These are phyloP conservation scores for Eupithecia subumbrata DNA, from an alignment of 2,888 invertebrate genomes.

Conservation along the genomic window DNA sequence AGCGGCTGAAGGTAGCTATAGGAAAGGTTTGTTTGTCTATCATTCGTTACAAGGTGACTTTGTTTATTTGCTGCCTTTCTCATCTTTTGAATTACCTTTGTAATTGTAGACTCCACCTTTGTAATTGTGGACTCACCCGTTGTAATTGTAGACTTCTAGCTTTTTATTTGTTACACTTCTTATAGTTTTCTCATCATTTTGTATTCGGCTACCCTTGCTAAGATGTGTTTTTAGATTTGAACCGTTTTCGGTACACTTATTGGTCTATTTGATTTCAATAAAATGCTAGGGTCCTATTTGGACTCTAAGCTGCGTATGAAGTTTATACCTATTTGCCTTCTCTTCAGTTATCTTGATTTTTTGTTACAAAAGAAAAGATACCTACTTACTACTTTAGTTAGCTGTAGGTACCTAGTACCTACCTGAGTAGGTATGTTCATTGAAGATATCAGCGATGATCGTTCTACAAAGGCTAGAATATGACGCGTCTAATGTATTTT, in stretches of 20 bases:
- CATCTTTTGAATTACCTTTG: neutral
- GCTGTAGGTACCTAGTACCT: no score
- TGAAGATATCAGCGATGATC: neutral
- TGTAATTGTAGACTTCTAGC: no score
- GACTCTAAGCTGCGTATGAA: neutral
- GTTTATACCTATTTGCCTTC: neutral
- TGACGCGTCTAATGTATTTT: slow-evolving; percentile 2
- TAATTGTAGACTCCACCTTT: neutral
- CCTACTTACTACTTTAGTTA: neutral
- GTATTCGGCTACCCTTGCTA: neutral
- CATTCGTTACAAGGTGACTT: neutral
- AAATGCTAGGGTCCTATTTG: neutral
- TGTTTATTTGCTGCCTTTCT: neutral
- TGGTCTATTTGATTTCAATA: neutral
- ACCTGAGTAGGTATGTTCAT: neutral
- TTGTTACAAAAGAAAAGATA: neutral
- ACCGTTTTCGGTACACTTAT: neutral
- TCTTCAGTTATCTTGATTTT: neutral
- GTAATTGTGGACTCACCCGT: neutral
- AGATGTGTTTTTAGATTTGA: neutral
- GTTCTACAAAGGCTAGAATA: neutral
- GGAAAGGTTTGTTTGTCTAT: slow-evolving; percentile 50
- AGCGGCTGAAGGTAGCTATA: slow-evolving; percentile 41
- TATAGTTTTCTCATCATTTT: neutral
- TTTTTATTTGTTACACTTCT: neutral